These are phyloP conservation scores for Centropus bengalensis DNA, from an alignment of 2,113 vertebrate genomes.

Conservation along the genomic window DNA sequence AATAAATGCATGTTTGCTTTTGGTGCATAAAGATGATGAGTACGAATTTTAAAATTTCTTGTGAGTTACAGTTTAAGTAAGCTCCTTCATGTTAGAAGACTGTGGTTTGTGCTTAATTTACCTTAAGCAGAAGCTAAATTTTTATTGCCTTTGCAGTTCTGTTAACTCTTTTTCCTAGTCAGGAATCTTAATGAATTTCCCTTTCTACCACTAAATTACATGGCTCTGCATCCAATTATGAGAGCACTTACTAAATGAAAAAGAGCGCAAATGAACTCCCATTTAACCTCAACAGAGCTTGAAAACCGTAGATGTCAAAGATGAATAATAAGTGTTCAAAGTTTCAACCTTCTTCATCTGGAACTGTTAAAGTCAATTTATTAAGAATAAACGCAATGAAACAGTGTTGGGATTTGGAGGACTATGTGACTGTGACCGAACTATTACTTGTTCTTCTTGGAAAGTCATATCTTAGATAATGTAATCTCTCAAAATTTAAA, in stretches of 20 bases:
- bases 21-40: not conserved
- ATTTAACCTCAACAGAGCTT: constrained; percentile 41
- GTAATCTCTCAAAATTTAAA: not conserved
- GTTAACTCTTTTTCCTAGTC: constrained; percentile 4
- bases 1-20: not conserved
- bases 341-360: not conserved
- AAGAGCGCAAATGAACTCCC: constrained; percentile 35
- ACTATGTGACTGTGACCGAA: not conserved
- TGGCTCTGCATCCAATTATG: constrained; percentile 49
- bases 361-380: not conserved
- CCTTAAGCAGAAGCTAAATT: not conserved
- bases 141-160: constrained; percentile 18
- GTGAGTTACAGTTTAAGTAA: not conserved
- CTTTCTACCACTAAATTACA: constrained; percentile 42
- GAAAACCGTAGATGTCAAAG: constrained; percentile 28
- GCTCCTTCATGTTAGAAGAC: not conserved
- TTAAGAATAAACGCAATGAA: not conserved
- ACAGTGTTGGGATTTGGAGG: not conserved
- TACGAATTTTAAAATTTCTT: not conserved
- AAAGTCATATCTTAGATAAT: not conserved
- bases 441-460: not conserved
- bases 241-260: constrained; percentile 36
- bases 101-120: not conserved
- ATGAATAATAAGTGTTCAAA: not conserved
- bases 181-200: constrained; percentile 55